Conservation (phyloP, 2,888 invertebrate species). For the Drosophila bunnanda region DNA sequence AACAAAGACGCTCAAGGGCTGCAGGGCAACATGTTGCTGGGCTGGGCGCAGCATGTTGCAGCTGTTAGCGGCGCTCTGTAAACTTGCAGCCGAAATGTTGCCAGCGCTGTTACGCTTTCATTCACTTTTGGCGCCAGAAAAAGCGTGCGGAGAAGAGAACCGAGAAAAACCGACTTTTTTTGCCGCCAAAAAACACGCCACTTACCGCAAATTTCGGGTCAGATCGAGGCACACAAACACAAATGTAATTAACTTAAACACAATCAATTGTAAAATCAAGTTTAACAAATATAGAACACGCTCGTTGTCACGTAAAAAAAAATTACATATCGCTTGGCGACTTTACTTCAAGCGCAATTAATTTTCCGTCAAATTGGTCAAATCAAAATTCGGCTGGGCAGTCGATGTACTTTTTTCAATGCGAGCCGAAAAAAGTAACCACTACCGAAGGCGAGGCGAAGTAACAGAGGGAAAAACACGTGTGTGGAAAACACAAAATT, state of each 20-base stretch:
- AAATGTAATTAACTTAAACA: conserved; percentile 47
- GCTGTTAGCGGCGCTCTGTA: conserved; percentile 1
- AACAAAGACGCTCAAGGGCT: conserved; percentile 50
- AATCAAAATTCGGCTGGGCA: conserved; percentile 60
- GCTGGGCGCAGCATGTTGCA: background rate
- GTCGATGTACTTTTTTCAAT: conserved; percentile 57
- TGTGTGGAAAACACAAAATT: conserved; percentile 56
- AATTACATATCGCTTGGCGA: conserved; percentile 39
- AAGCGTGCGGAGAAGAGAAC: conserved; percentile 16
- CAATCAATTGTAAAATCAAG: conserved; percentile 61
- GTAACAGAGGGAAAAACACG: conserved; percentile 63
- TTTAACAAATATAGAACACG: conserved; percentile 51
- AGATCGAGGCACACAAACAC: conserved; percentile 50
- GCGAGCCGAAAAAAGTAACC: conserved; percentile 56
- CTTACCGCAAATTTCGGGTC: conserved; percentile 59
- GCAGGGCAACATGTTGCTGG: conserved; percentile 1
- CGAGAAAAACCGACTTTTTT: conserved; percentile 34
- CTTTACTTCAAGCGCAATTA: conserved; percentile 57
- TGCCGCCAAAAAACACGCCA: conserved; percentile 63
- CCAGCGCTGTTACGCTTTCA: conserved; percentile 32
- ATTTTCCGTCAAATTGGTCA: conserved; percentile 70
- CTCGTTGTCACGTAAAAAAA: conserved; percentile 54
- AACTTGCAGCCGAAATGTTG: conserved; percentile 15
- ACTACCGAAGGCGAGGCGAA: conserved; percentile 58
- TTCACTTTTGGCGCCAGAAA: conserved; percentile 51